Base-by-base conservation (phyloP, 2,797 vertebrate species). In the Poecilia gillii region DNA sequence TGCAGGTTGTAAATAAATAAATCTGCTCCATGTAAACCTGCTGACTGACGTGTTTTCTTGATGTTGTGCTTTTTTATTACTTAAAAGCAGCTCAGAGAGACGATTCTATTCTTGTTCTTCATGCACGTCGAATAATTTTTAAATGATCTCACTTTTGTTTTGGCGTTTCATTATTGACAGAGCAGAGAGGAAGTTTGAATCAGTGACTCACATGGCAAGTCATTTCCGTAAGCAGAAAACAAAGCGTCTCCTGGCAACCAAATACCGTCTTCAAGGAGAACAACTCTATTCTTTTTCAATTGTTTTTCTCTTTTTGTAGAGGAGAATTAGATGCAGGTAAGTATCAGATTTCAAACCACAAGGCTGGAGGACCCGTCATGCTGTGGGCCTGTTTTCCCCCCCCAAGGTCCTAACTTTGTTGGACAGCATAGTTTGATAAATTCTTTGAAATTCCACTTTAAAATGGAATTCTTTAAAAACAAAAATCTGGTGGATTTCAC, bases 231-330 rank as follows among this genome's bases (percentile, higher is more conserved):
- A 79, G 62, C 3, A 18, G 45, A 75, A 74, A 47, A 16, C 33
- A 81, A 73, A 72, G 23, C 1, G 74, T 81, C 71, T 51, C 76
- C 45, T 73, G 71, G 75, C 75, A 85, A 79, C 79, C 36, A 57
- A 41, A n/a, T 0, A 36, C 33, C 77, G 64, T 31, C 64, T 73
- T 45, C 66, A n/a, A 45, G 57, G 39, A 31, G 47, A 81, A 49
- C 33, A 31, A 45, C 49, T 23, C 39, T 49, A 14, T 23, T 51
- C 43, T 11, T 47, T 18, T 46, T 0, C 6, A 51, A 7, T 51
- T 49, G 12, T 5, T 28, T 28, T 59, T 59, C 23, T 25, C 64
- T 73, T 43, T 74, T 81, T 79, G n/a, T 2, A 5, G 28, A 59
- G 9, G 81, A 74, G 41, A 46, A 72, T 49, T 43, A 57, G 39